A percentile compares a stretch with the other conserved stretches of the same genome.
Evolutionary conservation across 2,113 vertebrate genomes (phyloP).

Genomic region (Riparia riparia): DNA sequence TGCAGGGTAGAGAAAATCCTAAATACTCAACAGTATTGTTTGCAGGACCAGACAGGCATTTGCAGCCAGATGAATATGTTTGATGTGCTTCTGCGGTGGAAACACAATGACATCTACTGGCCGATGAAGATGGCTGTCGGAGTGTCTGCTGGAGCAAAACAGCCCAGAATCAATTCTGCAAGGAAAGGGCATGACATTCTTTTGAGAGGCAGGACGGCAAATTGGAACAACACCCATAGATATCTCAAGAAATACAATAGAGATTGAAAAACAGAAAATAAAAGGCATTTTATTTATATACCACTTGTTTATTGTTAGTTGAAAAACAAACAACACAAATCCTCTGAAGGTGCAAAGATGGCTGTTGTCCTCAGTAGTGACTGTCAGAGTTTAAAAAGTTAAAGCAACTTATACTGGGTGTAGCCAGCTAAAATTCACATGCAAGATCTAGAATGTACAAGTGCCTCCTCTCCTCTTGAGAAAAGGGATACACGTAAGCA

Average conservation of each 20-base stretch:
- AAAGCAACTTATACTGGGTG: neutral
- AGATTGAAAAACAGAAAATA: neutral
- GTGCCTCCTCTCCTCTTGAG: neutral
- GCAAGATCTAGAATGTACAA: neutral
- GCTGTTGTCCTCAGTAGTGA: neutral
- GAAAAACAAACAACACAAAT: neutral
- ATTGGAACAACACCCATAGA: neutral
- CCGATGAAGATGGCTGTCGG: neutral
- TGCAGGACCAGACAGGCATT: slow-evolving; percentile 1
- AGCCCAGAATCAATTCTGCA: fast-evolving
- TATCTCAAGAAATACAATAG: neutral
- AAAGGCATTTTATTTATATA: neutral
- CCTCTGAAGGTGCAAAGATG: neutral
- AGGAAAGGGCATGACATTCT: neutral
- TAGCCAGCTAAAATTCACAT: neutral
- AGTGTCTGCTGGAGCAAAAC: neutral
- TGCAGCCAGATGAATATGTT: slow-evolving; percentile 52
- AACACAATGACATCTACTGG: slow-evolving; percentile 68
- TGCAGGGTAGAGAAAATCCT: slow-evolving; percentile 29
- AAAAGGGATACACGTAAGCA: neutral
- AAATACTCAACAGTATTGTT: slow-evolving; percentile 49
- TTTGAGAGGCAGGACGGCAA: neutral
- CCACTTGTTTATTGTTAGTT: neutral
- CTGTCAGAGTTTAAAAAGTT: neutral
- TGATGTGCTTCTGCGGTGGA: neutral